These are phyloP conservation scores for Sthenelais limicola DNA, from an alignment of 2,888 invertebrate species.

Conservation along the genomic window DNA sequence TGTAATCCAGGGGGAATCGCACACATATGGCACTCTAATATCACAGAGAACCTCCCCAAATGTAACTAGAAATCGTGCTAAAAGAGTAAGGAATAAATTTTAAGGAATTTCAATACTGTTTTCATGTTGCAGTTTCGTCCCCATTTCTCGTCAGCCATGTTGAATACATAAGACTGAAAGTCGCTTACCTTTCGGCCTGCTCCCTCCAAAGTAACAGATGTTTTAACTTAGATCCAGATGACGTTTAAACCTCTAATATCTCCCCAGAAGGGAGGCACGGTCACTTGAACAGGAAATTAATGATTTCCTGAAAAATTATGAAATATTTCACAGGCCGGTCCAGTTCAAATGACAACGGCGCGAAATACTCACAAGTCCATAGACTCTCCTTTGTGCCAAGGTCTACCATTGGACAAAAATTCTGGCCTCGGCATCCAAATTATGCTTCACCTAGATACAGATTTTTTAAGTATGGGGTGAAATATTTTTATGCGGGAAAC, in stretches of 20 bases:
- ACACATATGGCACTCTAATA: no score
- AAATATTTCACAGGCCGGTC: slow-evolving; percentile 34
- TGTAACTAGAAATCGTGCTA: no score
- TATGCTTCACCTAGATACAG: no score
- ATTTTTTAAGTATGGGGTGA: no score
- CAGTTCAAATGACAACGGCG: slow-evolving; percentile 44
- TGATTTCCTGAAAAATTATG: slow-evolving; percentile 3
- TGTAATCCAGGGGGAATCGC: no score
- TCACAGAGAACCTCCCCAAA: no score
- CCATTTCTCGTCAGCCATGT: slow-evolving; percentile 41
- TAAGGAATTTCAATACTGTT: slow-evolving; percentile 10
- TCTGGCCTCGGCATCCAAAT: no score
- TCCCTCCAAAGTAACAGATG: background rate
- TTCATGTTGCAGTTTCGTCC: slow-evolving; percentile 33
- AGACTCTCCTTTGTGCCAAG: no score
- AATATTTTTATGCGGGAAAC: no score
- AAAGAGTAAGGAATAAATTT: background rate
- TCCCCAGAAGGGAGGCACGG: background rate
- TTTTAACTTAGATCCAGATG: background rate
- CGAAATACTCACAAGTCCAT: slow-evolving; percentile 38
- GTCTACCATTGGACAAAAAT: no score
- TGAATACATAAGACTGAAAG: slow-evolving; percentile 32
- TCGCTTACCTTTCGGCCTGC: slow-evolving; percentile 38
- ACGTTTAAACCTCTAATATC: background rate
- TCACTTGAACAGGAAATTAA: background rate